Evolutionary conservation across 2,797 vertebrate species (phyloP).

Genomic region (Harpagifer antarcticus): DNA sequence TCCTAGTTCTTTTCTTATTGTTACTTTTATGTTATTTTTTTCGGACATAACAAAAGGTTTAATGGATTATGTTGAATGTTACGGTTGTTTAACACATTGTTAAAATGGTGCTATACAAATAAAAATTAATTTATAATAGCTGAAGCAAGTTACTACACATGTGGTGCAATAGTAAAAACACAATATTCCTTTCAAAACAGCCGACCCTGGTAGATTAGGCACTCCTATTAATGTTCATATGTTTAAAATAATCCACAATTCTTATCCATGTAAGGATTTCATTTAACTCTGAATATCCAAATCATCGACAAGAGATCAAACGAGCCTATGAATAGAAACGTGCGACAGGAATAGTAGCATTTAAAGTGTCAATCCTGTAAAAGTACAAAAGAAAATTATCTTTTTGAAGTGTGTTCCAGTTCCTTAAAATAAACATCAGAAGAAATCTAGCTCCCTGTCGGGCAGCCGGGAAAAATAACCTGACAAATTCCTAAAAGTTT

Average conservation of each 20-base stretch:
- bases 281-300: constrained; percentile 26
- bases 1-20: too few species aligned
- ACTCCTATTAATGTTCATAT: background rate
- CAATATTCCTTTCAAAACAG: background rate
- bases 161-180: too few species aligned
- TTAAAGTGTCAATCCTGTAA: constrained; percentile 45
- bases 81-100: too few species aligned
- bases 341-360: constrained; percentile 24
- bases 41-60: too few species aligned
- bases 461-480: constrained; percentile 42
- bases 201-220: background rate
- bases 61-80: too few species aligned
- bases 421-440: constrained; percentile 71
- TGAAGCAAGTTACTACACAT: background rate
- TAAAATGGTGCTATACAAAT: too few species aligned
- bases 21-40: too few species aligned
- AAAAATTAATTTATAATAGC: background rate
- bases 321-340: constrained; percentile 44
- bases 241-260: constrained; percentile 14
- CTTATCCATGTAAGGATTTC: constrained; percentile 37
- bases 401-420: constrained; percentile 12
- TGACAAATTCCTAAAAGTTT: constrained; percentile 42
- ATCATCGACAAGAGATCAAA: background rate
- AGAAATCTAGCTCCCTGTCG: constrained; percentile 13
- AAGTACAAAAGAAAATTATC: background rate